Evolutionary conservation across 2,888 invertebrate genomes (phyloP).

Genomic region (Euclidia mi): DNA sequence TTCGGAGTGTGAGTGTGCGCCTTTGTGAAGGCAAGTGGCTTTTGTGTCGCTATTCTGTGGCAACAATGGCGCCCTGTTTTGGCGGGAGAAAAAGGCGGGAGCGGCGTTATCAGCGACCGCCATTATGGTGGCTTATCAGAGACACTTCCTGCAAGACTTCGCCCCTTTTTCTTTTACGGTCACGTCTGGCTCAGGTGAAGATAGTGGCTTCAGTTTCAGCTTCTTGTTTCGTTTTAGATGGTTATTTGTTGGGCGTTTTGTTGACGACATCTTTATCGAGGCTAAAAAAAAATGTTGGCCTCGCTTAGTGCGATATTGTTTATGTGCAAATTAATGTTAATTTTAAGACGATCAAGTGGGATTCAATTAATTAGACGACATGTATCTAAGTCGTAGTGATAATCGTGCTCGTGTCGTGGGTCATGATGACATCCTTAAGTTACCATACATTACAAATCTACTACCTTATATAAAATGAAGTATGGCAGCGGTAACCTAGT

Average conservation of each 20-base stretch:
- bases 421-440: too few species aligned
- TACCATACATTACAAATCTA: too few species aligned
- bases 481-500: too few species aligned
- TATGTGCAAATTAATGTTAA: too few species aligned
- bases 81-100: conserved; percentile 89
- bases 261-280: conserved; percentile 1
- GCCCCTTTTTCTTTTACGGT: conserved; percentile 89
- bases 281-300: too few species aligned
- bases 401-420: too few species aligned
- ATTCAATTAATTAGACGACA: too few species aligned
- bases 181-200: conserved; percentile 83
- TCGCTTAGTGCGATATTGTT: too few species aligned
- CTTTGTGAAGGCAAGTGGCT: conserved; percentile 73
- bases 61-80: conserved; percentile 86
- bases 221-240: conserved; percentile 56
- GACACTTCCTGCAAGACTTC: conserved; percentile 80
- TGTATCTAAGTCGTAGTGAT: too few species aligned
- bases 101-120: conserved; percentile 85
- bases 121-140: conserved; percentile 90
- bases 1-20: conserved; percentile 57
- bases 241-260: conserved; percentile 17
- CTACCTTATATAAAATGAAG: too few species aligned
- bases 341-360: too few species aligned
- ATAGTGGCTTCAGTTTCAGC: conserved; percentile 63
- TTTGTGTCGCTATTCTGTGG: conserved; percentile 79